phyloP scores from a whole-genome alignment of 2,888 invertebrate genomes.

The Acanthoscelides obtectus region DNA sequence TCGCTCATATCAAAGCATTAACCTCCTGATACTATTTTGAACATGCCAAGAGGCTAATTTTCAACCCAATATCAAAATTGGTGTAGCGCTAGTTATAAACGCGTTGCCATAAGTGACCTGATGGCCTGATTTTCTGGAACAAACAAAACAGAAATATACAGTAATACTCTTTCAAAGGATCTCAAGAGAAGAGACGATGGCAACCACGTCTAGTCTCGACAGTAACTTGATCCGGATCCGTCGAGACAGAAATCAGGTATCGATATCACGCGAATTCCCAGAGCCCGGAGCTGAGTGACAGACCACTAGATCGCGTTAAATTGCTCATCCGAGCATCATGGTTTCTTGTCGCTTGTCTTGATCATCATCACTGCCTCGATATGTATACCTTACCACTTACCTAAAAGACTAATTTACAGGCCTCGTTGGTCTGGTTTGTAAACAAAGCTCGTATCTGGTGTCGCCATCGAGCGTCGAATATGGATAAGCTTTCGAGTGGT shows the following conservation, averaged over 20 bases:
- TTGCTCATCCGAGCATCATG: conserved; percentile 38
- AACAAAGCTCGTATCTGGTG: not conserved
- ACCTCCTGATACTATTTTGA: too few species aligned
- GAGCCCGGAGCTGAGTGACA: conserved; percentile 30
- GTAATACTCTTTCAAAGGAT: not conserved
- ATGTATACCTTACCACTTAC: not conserved
- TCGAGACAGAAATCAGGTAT: conserved; percentile 28
- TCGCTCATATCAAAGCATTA: too few species aligned
- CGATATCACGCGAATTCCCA: not conserved
- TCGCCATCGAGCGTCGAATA: not conserved
- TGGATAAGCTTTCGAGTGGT: not conserved
- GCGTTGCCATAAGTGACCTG: too few species aligned
- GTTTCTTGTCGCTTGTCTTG: conserved; percentile 17
- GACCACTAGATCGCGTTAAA: conserved; percentile 39
- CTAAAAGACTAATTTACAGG: not conserved
- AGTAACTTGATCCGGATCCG: conserved; percentile 19
- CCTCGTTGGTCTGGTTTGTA: not conserved
- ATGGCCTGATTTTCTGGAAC: too few species aligned
- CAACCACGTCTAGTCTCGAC: conserved; percentile 9
- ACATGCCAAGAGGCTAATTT: too few species aligned
- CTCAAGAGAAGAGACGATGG: not conserved
- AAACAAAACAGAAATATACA: not conserved
- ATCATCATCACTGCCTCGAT: not conserved
- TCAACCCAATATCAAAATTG: too few species aligned
- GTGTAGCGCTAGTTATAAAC: too few species aligned